Evolutionary conservation across 2,797 vertebrate species (phyloP).

Genomic region (Steatocranus sp.): DNA sequence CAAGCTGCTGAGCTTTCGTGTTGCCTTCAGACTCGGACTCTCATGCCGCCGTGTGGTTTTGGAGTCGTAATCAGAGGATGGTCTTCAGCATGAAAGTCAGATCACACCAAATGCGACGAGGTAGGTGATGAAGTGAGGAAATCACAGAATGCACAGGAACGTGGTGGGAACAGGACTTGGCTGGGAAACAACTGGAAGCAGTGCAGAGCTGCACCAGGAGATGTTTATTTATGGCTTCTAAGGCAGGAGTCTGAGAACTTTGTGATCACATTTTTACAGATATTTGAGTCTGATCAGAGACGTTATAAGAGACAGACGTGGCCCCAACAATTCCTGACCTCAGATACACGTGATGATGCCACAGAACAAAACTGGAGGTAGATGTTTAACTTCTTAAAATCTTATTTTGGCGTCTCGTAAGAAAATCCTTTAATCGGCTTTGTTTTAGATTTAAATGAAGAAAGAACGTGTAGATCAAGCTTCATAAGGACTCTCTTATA

Average conservation of each 20-base stretch:
- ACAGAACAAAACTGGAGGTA: neutral
- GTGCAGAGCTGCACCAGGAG: neutral
- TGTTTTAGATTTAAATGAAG: neutral
- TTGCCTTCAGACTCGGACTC: neutral
- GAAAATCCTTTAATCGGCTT: neutral
- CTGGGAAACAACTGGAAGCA: neutral
- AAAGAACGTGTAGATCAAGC: neutral
- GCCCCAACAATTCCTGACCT: neutral
- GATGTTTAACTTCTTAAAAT: neutral
- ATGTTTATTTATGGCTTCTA: neutral
- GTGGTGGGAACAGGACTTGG: neutral
- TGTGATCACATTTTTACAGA: neutral
- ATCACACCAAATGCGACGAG: neutral
- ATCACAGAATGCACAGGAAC: neutral
- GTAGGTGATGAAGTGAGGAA: neutral
- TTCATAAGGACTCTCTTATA: neutral
- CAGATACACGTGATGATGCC: accelerated
- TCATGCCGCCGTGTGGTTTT: neutral
- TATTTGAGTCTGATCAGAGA: neutral
- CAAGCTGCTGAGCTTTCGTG: neutral
- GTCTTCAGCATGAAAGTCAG: neutral
- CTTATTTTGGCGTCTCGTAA: accelerated
- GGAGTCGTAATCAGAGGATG: neutral
- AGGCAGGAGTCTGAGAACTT: neutral
- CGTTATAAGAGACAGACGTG: neutral